Base-by-base conservation (phyloP, 2,113 vertebrate species). In the Caranx melampygus region DNA sequence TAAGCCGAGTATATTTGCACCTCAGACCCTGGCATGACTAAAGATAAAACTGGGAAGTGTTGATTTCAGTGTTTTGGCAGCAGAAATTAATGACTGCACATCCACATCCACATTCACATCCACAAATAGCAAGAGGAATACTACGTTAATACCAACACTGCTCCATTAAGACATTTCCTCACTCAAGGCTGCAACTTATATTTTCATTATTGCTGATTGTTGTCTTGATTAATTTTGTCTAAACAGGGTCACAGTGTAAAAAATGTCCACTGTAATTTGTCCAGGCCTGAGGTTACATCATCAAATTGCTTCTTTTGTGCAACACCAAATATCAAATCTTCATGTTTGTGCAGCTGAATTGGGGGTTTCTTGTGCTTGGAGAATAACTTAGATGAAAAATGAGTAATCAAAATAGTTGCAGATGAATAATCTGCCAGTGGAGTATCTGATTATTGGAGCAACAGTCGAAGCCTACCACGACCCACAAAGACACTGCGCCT, bases 1-100 rank as follows among this genome's bases (percentile, higher is more conserved):
- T 63, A 86, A 89, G 49, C 33, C 59, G 33, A 65, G 67, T 71
- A 70, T 58, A 47, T 57, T 64, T 81, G 13, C 65, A 69, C 62
- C 40, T 55, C 68, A 72, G 75, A 47, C 47, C 44, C 5, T 49
- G 20, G 12, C 49, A 57, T 3, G 26, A 73, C 26, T 57, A 37
- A 66, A 51, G 51, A 72, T 57, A 62, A 59, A 70, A 44, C 20
- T 45, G 55, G 3, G 54, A 44, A 62, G 64, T 37, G 26, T 13
- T 26, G 18, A 31, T 34, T 45, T 45, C 40, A 33, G 16, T 13
- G 18, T 44, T 21, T n/a, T 55, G 66, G 42, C 42, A 63, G 20
- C 34, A 52, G 14, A 12, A 8, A 55, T 14, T 3, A 45, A 47
- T 33, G 3, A 20, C 15, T 16, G 8, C 16, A 16, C 52, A 63